Evolutionary conservation across 2,797 vertebrate species (phyloP), one percentile per base, ranked within the genome.

Genomic region (Mormyrus proboscirostris): DNA sequence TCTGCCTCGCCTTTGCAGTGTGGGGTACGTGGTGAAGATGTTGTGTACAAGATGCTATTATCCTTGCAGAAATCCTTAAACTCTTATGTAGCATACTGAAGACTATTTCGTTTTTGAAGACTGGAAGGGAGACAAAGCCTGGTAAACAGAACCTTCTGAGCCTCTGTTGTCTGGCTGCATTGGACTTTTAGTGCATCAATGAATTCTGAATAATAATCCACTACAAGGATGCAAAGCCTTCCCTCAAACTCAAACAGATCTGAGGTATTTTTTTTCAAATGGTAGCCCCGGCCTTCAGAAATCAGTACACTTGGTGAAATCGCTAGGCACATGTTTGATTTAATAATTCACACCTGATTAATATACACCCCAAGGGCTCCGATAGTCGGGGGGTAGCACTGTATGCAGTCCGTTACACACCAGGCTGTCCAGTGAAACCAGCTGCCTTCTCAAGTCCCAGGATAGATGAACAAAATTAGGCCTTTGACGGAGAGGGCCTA

Each of bases 401-500:
- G 91, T 90, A 29, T 82, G 9, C 4, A 91, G 88, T 0, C 88
- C 84, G 87, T 91, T 88, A 47, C 87, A 91, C 1, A 92, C 19
- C 0, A 92, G 3, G 8, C 84, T 89, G 88, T 91, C 73, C 0
- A 19, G 49, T 22, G 79, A 0, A 3, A 38, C 29, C 0, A 90
- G 55, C n/a, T 88, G 89, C 10, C 90, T 89, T 73, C 44, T 33
- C 12, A 25, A 88, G 29, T 79, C 62, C 44, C 65, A 79, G 22
- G 44, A 88, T 79, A 14, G 62, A 49, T 76, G 25, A 79, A 76
- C 49, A 16, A 22, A 25, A 79, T 29, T 53, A 16, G 65, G 4
- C 6, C 29, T 33, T 33, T 88, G 88, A 25, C 88, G 85, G 0
- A 91, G 87, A 22, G 5, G 7, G 12, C 49, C 89, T 19, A 91